These are phyloP conservation scores for Lindbergichthys nudifrons DNA, from an alignment of 2,797 vertebrate genomes.

Conservation along the genomic window DNA sequence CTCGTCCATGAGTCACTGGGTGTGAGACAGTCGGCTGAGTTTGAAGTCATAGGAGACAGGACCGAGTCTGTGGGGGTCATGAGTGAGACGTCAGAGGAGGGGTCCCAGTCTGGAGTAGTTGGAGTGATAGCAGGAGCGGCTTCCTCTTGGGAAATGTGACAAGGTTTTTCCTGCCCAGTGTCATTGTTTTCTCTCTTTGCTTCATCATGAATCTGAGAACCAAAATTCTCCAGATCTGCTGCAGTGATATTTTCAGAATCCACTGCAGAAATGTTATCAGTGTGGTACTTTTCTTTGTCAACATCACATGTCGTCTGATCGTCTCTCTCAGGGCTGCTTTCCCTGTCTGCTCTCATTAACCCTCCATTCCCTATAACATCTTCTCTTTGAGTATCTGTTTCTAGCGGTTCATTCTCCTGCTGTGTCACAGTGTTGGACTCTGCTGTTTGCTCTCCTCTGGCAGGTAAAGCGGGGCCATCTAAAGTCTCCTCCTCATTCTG, in stretches of 20 bases:
- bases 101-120: conserved; percentile 80
- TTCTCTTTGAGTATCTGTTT: conserved; percentile 36
- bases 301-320: conserved; percentile 31
- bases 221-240: conserved; percentile 38
- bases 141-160: conserved; percentile 34
- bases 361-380: conserved; percentile 58
- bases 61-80: conserved; percentile 84
- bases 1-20: conserved; percentile 86
- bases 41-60: conserved; percentile 85
- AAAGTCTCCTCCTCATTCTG: conserved; percentile 71
- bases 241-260: conserved; percentile 25
- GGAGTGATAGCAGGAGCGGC: conserved; percentile 55
- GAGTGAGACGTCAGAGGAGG: conserved; percentile 79
- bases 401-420: conserved; percentile 49
- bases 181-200: conserved; percentile 45
- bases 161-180: conserved; percentile 40
- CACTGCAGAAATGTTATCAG: background rate
- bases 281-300: conserved; percentile 32
- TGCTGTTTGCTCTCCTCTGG: conserved; percentile 69
- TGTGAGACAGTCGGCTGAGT: conserved; percentile 87
- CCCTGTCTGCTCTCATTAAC: conserved; percentile 51
- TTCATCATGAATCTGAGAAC: conserved; percentile 34
- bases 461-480: conserved; percentile 79
- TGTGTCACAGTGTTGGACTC: conserved; percentile 60
- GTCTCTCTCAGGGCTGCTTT: conserved; percentile 31